These are phyloP conservation scores for Rhagologus leucostigma DNA, from an alignment of 2,113 vertebrate species.

Conservation along the genomic window DNA sequence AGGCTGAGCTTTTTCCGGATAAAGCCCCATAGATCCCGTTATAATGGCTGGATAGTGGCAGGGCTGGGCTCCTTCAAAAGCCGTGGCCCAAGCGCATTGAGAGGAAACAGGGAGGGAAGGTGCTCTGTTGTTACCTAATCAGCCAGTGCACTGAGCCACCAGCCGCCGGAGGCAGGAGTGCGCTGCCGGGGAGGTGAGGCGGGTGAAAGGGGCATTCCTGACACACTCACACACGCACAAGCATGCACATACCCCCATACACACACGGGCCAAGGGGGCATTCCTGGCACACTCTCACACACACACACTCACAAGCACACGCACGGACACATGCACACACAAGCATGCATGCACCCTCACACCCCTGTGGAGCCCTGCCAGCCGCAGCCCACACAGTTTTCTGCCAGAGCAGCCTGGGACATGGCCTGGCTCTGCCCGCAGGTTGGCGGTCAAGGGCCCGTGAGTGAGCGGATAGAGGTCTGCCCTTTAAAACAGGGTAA, in stretches of 20 bases:
- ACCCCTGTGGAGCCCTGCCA: neutral
- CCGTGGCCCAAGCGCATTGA: slow-evolving; percentile 77
- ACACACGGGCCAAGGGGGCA: slow-evolving; percentile 60
- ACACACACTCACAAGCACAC: neutral
- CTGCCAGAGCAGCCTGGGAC: neutral
- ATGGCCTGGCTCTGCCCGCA: neutral
- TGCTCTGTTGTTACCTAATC: slow-evolving; percentile 98
- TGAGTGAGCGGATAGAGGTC: accelerated
- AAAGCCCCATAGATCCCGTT: slow-evolving; percentile 90
- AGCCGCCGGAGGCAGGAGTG: slow-evolving; percentile 83
- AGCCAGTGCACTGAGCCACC: slow-evolving; percentile 90
- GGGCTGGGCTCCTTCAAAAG: slow-evolving; percentile 89
- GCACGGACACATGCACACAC: neutral
- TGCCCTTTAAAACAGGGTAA: neutral
- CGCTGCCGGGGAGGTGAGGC: slow-evolving; percentile 76
- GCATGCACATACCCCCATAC: neutral
- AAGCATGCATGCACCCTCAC: neutral
- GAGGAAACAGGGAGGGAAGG: slow-evolving; percentile 84
- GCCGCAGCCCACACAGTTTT: neutral
- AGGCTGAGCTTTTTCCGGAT: slow-evolving; percentile 89
- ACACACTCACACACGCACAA: neutral
- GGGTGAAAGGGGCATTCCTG: slow-evolving; percentile 74
- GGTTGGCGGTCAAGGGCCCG: neutral
- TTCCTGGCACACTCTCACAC: neutral
- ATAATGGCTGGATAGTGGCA: slow-evolving; percentile 91